phyloP scores from a whole-genome alignment of 2,113 vertebrate species.

The Aptenodytes patagonicus region DNA sequence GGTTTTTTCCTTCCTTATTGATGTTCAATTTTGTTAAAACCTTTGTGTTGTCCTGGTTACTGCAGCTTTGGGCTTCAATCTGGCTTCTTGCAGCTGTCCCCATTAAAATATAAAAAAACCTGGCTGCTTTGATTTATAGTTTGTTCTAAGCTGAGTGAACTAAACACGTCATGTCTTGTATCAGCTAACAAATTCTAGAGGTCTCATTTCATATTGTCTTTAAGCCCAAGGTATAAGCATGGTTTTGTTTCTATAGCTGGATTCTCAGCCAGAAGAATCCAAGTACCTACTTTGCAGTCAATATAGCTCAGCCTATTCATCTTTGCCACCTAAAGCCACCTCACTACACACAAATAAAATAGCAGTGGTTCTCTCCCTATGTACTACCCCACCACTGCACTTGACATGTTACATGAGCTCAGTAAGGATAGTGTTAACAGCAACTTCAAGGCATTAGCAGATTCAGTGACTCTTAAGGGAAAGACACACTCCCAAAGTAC shows the following conservation, averaged over 20 bases:
- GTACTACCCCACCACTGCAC: no score
- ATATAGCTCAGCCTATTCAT: background rate
- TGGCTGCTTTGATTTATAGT: background rate
- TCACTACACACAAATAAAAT: background rate
- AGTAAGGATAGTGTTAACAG: background rate
- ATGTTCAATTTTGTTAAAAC: background rate
- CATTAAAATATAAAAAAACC: background rate
- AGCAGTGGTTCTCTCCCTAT: background rate
- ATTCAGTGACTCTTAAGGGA: background rate
- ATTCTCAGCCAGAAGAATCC: background rate
- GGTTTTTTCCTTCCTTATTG: background rate
- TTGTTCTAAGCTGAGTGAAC: background rate
- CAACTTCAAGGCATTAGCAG: background rate
- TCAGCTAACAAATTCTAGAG: background rate
- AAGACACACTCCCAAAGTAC: background rate
- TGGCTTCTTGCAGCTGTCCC: background rate
- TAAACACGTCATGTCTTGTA: background rate
- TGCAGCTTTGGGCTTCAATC: background rate
- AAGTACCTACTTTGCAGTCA: background rate
- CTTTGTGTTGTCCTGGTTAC: slow-evolving; percentile 37
- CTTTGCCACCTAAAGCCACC: background rate
- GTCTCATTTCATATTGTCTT: background rate
- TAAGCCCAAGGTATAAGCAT: background rate
- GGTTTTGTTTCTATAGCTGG: background rate
- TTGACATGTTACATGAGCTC: background rate